A percentile compares a stretch with the other conserved stretches of the same genome.
Evolutionary conservation across 1,140 invertebrate genomes (phyloP).

Genomic region (Leguminivora glycinivorella): DNA sequence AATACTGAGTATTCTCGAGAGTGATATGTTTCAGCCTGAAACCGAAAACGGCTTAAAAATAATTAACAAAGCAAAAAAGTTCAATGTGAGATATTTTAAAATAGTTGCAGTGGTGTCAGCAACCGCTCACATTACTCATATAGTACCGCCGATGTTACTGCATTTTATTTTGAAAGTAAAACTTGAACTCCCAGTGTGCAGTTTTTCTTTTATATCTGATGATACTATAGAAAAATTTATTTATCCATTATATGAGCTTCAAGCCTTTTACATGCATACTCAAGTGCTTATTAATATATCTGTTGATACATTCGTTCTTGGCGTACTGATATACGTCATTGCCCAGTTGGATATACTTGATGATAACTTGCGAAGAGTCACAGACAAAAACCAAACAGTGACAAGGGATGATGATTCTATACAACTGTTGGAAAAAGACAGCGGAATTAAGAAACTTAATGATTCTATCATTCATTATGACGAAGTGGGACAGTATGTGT

Average conservation of each 20-base stretch:
- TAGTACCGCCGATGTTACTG: slow-evolving; percentile 46
- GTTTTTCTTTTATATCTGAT: slow-evolving; percentile 56
- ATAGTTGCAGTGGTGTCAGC: slow-evolving; percentile 48
- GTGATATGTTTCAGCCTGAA: slow-evolving; percentile 52
- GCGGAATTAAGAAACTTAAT: slow-evolving; percentile 43
- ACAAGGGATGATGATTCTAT: too few relatives aligned
- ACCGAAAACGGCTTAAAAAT: slow-evolving; percentile 44
- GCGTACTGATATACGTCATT: slow-evolving; percentile 53
- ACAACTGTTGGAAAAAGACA: slow-evolving; percentile 26
- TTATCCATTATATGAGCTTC: slow-evolving; percentile 58
- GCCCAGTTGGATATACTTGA: slow-evolving; percentile 61
- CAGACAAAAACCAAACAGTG: slow-evolving; percentile 28
- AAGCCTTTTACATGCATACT: slow-evolving; percentile 56
- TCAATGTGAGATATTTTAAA: slow-evolving; percentile 55
- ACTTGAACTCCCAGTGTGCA: slow-evolving; percentile 48
- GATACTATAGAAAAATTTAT: slow-evolving; percentile 40
- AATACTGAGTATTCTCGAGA: slow-evolving; percentile 51
- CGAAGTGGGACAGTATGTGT: slow-evolving; percentile 51
- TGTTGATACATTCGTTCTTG: slow-evolving; percentile 59
- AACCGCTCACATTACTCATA: slow-evolving; percentile 46
- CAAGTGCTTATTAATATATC: slow-evolving; percentile 54
- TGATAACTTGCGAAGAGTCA: slow-evolving; percentile 46
- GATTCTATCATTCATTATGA: slow-evolving; percentile 52
- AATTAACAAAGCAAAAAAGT: slow-evolving; percentile 49
- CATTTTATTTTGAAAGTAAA: slow-evolving; percentile 45